Conservation (phyloP, 2,888 invertebrate genomes). For the Athalia cordata region DNA sequence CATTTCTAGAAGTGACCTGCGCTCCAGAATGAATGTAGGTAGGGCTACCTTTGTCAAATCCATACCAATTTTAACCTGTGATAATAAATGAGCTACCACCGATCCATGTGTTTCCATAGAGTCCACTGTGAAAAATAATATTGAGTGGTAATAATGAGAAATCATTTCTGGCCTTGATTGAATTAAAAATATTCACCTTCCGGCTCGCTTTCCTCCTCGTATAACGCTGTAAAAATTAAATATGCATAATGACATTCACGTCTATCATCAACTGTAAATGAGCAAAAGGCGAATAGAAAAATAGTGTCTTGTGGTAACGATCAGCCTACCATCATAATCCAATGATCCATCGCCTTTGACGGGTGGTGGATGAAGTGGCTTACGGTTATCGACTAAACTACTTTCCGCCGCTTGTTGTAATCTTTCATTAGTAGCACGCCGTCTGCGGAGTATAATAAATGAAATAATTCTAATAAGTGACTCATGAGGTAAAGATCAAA, state of each 20-base stretch:
- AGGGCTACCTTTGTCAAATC: slow-evolving; percentile 99
- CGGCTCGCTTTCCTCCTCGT: slow-evolving; percentile 92
- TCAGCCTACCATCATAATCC: slow-evolving; percentile 84
- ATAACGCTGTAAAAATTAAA: slow-evolving; percentile 81
- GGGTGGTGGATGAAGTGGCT: slow-evolving; percentile 73
- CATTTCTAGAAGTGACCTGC: slow-evolving; percentile 98
- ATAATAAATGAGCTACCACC: slow-evolving; percentile 96
- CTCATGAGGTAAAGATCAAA: no score
- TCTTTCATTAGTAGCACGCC: slow-evolving; percentile 61
- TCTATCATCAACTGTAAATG: slow-evolving; percentile 14
- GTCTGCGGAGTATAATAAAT: slow-evolving; percentile 55
- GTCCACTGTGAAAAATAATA: slow-evolving; percentile 77
- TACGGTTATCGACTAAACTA: slow-evolving; percentile 61
- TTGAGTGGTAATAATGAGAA: slow-evolving; percentile 27
- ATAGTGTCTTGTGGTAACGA: background rate
- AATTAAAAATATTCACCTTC: slow-evolving; percentile 77
- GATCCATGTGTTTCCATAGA: slow-evolving; percentile 98
- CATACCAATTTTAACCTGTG: slow-evolving; percentile 99
- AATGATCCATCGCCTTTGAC: slow-evolving; percentile 82
- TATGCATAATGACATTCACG: background rate
- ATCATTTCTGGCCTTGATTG: background rate
- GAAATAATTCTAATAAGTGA: no score
- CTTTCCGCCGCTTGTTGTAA: slow-evolving; percentile 57
- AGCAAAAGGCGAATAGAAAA: background rate
- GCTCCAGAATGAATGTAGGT: slow-evolving; percentile 98